Evolutionary conservation across 2,113 vertebrate genomes (phyloP).

Genomic region (Pseudolaguvia tuberculata): DNA sequence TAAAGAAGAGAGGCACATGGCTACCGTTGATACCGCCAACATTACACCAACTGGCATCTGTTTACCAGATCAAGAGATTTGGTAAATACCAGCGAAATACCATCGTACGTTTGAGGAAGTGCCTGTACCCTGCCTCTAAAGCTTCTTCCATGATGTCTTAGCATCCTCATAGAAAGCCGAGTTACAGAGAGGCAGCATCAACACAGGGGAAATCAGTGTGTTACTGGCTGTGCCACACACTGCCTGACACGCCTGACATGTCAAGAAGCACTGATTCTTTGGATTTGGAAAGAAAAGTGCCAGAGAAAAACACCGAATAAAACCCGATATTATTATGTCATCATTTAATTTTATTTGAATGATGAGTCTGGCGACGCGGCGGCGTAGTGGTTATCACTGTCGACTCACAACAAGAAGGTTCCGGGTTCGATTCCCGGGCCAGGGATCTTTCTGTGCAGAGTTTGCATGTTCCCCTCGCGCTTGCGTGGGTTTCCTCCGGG

Average conservation of each 20-base stretch:
- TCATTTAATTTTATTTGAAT: constrained; percentile 27
- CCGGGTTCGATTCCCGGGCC: too few species aligned
- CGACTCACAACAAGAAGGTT: too few species aligned
- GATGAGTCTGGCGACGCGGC: too few species aligned
- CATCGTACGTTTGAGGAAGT: constrained; percentile 21
- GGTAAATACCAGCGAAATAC: constrained; percentile 17
- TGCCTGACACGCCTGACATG: constrained; percentile 41
- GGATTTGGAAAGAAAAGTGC: constrained; percentile 29
- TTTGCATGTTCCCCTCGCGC: too few species aligned
- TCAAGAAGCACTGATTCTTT: constrained; percentile 36
- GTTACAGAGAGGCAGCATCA: constrained; percentile 27
- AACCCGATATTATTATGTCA: constrained; percentile 25
- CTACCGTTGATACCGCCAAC: too few species aligned
- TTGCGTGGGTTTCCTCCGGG: too few species aligned
- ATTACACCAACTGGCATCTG: constrained; percentile 8
- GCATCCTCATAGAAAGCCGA: constrained; percentile 35
- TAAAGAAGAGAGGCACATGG: too few species aligned
- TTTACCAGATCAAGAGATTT: constrained; percentile 36
- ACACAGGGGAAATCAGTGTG: constrained; percentile 27
- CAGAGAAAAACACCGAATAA: constrained; percentile 25
- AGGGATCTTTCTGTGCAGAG: too few species aligned
- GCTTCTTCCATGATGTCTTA: constrained; percentile 41
- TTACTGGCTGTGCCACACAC: constrained; percentile 24
- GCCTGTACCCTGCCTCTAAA: constrained; percentile 22
- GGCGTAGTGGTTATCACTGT: too few species aligned